Evolutionary conservation across 2,113 vertebrate species (phyloP).

Genomic region (Copsychus sechellarum): DNA sequence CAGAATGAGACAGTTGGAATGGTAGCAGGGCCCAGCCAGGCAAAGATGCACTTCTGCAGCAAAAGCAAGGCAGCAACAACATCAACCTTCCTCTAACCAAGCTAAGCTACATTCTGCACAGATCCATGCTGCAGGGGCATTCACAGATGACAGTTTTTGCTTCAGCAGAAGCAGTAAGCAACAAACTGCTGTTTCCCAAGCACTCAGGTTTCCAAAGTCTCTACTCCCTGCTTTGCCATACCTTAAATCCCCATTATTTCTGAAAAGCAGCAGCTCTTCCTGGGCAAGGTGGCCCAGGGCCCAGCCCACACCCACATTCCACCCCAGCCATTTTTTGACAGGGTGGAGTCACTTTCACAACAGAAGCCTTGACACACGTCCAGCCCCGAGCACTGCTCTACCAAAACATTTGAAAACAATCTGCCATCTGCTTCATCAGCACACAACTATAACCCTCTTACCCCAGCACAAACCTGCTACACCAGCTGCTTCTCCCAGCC

Average conservation of each 20-base stretch:
- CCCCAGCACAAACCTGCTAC: slow-evolving; percentile 9
- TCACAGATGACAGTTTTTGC: not conserved
- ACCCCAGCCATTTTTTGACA: slow-evolving; percentile 46
- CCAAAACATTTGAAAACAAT: not conserved
- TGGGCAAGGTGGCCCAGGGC: not conserved
- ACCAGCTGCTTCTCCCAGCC: not conserved
- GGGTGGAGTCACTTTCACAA: slow-evolving; percentile 60
- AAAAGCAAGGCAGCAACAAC: not conserved
- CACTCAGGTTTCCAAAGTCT: not conserved
- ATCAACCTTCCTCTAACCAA: not conserved
- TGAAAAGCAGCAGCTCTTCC: slow-evolving; percentile 34
- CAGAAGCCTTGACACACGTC: slow-evolving; percentile 4
- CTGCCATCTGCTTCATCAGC: slow-evolving; percentile 37
- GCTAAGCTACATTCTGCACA: not conserved
- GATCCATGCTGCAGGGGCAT: not conserved
- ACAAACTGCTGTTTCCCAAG: not conserved
- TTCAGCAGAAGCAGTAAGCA: not conserved
- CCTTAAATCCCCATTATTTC: not conserved
- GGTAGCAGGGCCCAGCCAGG: not conserved
- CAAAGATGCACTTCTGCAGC: not conserved
- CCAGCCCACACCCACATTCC: not conserved
- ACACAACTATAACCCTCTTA: not conserved
- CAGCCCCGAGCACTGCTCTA: not conserved
- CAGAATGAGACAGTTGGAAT: not conserved
- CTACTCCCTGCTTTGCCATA: not conserved